phyloP scores from a whole-genome alignment of 2,113 vertebrate genomes.

The Brevimyrus niger region DNA sequence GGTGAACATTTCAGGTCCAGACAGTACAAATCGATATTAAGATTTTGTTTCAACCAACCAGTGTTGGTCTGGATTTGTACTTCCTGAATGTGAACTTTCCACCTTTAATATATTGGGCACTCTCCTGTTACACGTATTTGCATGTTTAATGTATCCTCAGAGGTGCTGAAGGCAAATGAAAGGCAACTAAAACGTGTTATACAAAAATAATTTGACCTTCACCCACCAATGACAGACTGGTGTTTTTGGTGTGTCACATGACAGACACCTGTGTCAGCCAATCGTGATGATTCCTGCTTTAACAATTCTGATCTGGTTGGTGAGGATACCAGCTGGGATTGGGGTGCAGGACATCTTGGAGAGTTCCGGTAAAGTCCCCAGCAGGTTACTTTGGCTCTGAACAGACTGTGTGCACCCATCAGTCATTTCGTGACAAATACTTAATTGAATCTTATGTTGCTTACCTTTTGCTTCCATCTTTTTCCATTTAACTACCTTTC shows the following conservation, averaged over 20 bases:
- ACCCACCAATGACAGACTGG: not conserved
- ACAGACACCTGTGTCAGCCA: not conserved
- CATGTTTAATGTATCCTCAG: not conserved
- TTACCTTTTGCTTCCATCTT: not conserved
- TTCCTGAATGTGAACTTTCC: not conserved
- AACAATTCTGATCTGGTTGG: not conserved
- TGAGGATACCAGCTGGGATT: not conserved
- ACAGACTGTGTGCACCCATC: not conserved
- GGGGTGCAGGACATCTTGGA: not conserved
- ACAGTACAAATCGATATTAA: not conserved
- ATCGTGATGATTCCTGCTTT: not conserved
- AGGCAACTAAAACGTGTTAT: not conserved
- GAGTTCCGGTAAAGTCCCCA: not conserved
- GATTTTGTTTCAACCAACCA: not conserved
- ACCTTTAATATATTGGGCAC: not conserved
- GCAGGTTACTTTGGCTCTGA: not conserved
- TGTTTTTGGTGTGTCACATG: not conserved
- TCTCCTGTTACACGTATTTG: not conserved
- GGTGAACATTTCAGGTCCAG: not conserved
- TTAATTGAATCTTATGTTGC: not conserved
- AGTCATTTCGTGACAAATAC: not conserved
- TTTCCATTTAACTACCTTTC: not conserved
- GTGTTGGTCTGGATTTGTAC: not conserved
- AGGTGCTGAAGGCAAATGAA: not conserved
- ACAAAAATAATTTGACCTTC: not conserved